These are phyloP conservation scores for Drosophila fungiperda DNA, from an alignment of 2,888 invertebrate genomes.

Conservation along the genomic window DNA sequence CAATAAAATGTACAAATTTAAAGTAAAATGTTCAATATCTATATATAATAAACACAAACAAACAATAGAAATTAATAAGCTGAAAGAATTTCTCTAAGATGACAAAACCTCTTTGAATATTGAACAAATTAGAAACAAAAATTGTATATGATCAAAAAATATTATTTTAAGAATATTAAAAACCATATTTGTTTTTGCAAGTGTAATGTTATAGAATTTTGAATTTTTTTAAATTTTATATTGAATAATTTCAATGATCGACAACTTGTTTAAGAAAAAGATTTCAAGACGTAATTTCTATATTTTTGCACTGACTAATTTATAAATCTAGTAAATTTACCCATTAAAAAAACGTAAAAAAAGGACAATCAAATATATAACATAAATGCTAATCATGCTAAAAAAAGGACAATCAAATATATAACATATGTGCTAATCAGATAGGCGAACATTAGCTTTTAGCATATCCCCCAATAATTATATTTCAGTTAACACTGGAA, in stretches of 20 bases:
- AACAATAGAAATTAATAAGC: rapidly evolving
- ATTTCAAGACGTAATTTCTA: too few relatives aligned
- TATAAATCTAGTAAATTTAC: not conserved
- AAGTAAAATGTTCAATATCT: rapidly evolving
- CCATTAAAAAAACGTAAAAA: not conserved
- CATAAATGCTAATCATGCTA: too few relatives aligned
- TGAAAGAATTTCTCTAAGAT: not conserved
- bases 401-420: not conserved
- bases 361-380: too few relatives aligned
- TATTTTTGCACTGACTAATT: not conserved
- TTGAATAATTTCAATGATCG: too few relatives aligned
- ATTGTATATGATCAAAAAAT: not conserved
- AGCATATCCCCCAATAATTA: not conserved
- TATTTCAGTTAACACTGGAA: not conserved
- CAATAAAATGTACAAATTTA: not conserved
- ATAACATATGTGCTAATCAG: not conserved
- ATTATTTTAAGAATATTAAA: not conserved
- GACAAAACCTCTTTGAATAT: not conserved
- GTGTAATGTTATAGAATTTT: rapidly evolving
- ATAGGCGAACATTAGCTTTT: not conserved
- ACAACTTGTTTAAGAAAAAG: too few relatives aligned
- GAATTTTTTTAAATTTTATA: too few relatives aligned
- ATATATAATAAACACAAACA: not conserved
- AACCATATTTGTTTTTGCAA: not conserved
- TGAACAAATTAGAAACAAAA: not conserved